Conservation (phyloP, 1,140 invertebrate genomes). For the Drosophila paulistorum region DNA sequence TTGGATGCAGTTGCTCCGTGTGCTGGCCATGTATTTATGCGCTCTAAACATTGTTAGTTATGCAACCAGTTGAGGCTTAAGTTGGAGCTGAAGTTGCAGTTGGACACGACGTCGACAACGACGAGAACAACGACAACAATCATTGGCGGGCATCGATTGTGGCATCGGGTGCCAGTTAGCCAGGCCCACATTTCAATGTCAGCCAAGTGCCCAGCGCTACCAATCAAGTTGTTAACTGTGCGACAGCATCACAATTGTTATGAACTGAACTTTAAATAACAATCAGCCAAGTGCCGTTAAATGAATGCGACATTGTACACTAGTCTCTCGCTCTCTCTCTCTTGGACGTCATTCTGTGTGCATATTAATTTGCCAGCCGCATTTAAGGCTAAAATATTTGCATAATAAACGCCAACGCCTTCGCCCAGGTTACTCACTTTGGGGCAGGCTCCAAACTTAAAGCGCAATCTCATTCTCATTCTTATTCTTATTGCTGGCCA, state of each 20-base stretch:
- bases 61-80: constrained; percentile 60
- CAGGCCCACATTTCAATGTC: constrained; percentile 79
- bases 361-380: constrained; percentile 72
- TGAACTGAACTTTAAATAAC: constrained; percentile 80
- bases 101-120: constrained; percentile 46
- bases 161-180: constrained; percentile 31
- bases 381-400: constrained; percentile 78
- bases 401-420: constrained; percentile 80
- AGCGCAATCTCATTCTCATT: constrained; percentile 59
- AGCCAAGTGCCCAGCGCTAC: constrained; percentile 75
- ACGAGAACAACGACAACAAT: constrained; percentile 55
- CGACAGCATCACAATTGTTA: constrained; percentile 64
- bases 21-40: constrained; percentile 71
- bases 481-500: constrained; percentile 63
- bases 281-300: constrained; percentile 80
- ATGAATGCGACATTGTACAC: constrained; percentile 75
- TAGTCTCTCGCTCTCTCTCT: background rate
- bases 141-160: constrained; percentile 77
- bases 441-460: constrained; percentile 44
- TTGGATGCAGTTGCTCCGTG: constrained; percentile 28
- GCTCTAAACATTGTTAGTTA: constrained; percentile 78
- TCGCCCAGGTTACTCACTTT: constrained; percentile 34
- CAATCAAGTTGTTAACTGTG: constrained; percentile 81
- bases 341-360: constrained; percentile 24
- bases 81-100: constrained; percentile 38